Percentiles rank a stretch among this genome's conserved stretches.
Evolutionary conservation across 2,797 vertebrate species (phyloP).

Genomic region (Alcedo atthis): DNA sequence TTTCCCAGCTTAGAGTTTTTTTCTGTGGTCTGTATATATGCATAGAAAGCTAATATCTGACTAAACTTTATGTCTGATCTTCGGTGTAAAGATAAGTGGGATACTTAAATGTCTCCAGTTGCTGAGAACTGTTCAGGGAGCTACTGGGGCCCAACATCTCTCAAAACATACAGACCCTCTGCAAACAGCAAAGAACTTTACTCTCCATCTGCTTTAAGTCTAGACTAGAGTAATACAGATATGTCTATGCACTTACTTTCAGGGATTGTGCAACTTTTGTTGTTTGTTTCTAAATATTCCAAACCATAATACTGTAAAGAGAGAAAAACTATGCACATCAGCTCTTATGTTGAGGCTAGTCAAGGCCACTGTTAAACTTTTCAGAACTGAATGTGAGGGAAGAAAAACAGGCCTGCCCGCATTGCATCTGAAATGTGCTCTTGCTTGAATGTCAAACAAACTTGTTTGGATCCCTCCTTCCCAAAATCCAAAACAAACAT

Average conservation of each 20-base stretch:
- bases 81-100: neutral
- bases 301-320: neutral
- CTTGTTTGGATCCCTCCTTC: neutral
- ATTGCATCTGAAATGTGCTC: neutral
- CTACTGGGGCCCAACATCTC: neutral
- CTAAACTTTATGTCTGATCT: neutral
- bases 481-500: constrained; percentile 6
- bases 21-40: neutral
- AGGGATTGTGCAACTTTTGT: neutral
- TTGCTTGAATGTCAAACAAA: neutral
- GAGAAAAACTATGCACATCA: neutral
- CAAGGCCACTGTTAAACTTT: neutral
- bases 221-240: neutral
- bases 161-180: neutral
- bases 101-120: neutral
- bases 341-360: neutral
- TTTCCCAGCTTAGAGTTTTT: neutral
- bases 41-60: neutral
- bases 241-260: neutral
- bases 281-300: neutral
- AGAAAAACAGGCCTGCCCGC: neutral
- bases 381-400: neutral
- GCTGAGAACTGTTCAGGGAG: neutral
- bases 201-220: neutral
- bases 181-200: neutral